These are phyloP conservation scores for Nestor notabilis DNA, from an alignment of 2,113 vertebrate species.

Conservation along the genomic window DNA sequence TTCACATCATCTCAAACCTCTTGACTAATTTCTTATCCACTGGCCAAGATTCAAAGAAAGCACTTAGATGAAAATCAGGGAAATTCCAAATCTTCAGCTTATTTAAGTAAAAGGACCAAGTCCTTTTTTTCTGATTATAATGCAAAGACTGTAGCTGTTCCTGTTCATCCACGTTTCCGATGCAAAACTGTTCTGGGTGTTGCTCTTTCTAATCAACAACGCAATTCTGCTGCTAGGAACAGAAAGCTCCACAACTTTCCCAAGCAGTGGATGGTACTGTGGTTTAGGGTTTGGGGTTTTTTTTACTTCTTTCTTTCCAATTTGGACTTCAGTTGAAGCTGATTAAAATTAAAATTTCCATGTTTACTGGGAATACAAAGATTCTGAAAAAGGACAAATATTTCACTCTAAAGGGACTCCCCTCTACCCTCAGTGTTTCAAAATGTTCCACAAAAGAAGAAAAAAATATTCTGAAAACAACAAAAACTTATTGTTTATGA, in stretches of 20 bases:
- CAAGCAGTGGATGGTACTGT: not conserved
- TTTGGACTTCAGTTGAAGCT: not conserved
- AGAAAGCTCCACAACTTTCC: not conserved
- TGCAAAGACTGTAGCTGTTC: not conserved
- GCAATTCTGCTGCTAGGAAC: not conserved
- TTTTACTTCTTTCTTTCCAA: not conserved
- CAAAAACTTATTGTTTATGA: not conserved
- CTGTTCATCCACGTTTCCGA: not conserved
- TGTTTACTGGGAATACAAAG: not conserved
- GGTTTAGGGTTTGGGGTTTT: fast-evolving
- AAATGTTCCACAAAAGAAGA: not conserved
- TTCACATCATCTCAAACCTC: not conserved
- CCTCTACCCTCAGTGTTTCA: not conserved
- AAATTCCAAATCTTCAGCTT: not conserved
- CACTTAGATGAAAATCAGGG: not conserved
- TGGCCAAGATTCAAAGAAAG: not conserved
- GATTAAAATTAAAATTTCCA: not conserved
- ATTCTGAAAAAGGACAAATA: not conserved
- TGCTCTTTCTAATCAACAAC: not conserved
- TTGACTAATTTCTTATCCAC: not conserved
- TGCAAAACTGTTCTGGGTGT: not conserved
- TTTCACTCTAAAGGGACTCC: not conserved
- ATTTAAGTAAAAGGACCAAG: not conserved
- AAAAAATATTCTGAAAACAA: not conserved
- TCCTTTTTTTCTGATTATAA: not conserved